phyloP scores from a whole-genome alignment of 2,888 invertebrate genomes.

The Eupithecia inturbata region DNA sequence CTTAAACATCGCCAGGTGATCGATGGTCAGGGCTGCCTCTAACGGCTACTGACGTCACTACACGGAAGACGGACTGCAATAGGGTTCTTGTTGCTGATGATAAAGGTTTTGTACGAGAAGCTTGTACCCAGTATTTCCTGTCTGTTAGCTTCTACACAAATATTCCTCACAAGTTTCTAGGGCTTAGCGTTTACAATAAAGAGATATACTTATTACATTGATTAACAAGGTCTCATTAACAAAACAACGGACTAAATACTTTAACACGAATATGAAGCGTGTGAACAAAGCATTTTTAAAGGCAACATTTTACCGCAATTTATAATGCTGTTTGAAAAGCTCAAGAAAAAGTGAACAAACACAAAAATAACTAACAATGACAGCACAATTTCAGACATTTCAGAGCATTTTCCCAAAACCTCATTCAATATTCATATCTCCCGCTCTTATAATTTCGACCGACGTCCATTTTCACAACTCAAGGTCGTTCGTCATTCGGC shows the following conservation, averaged over 20 bases:
- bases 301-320: background rate
- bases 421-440: slow-evolving; percentile 28
- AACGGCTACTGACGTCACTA: slow-evolving; percentile 22
- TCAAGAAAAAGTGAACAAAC: background rate
- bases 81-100: slow-evolving; percentile 11
- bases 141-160: background rate
- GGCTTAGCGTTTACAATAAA: background rate
- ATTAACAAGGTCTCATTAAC: background rate
- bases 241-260: background rate
- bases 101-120: slow-evolving; percentile 10
- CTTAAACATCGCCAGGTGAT: slow-evolving; percentile 56
- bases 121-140: slow-evolving; percentile 2
- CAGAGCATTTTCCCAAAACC: background rate
- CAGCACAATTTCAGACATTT: background rate
- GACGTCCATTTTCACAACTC: slow-evolving; percentile 8
- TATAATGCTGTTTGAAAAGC: background rate
- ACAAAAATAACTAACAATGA: background rate
- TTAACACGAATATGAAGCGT: background rate
- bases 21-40: slow-evolving; percentile 46
- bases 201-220: background rate
- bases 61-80: slow-evolving; percentile 14
- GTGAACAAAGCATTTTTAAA: background rate
- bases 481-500: slow-evolving; percentile 15
- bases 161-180: background rate
- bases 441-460: slow-evolving; percentile 17